Conservation (phyloP, 2,888 invertebrate genomes). For the Dicyrtoma fusca region DNA sequence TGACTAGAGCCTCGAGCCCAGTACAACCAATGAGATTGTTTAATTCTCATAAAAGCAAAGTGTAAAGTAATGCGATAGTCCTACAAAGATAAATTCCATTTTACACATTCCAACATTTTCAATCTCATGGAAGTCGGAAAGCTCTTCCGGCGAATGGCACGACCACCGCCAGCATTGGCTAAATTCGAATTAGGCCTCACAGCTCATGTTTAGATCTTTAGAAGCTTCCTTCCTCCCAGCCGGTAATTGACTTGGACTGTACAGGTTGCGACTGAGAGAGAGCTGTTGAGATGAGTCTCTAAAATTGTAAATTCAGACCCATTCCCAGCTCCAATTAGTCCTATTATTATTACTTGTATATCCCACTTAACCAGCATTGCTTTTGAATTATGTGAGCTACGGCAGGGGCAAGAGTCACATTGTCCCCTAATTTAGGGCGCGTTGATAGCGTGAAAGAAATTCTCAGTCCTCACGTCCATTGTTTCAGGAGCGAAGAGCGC, state of each 20-base stretch:
- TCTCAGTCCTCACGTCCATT: too few relatives aligned
- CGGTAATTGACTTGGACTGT: background rate
- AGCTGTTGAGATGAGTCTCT: background rate
- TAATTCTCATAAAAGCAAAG: constrained; percentile 24
- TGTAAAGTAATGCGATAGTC: constrained; percentile 13
- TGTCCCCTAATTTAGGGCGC: too few relatives aligned
- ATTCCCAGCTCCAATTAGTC: constrained; percentile 2
- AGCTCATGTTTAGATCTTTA: background rate
- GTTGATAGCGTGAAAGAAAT: too few relatives aligned
- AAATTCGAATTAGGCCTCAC: too few relatives aligned
- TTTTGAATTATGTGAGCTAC: too few relatives aligned
- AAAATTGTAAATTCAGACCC: background rate
- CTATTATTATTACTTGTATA: constrained; percentile 9
- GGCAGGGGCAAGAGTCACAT: too few relatives aligned
- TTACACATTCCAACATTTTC: constrained; percentile 15
- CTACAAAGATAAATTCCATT: constrained; percentile 18
- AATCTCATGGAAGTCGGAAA: constrained; percentile 13
- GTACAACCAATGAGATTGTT: constrained; percentile 24
- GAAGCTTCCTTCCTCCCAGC: background rate
- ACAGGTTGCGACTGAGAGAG: background rate
- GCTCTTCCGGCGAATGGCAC: background rate
- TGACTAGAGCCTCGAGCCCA: constrained; percentile 12
- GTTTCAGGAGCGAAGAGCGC: too few relatives aligned
- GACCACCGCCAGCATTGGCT: too few relatives aligned
- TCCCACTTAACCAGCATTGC: background rate